Percentiles rank a stretch among this genome's conserved stretches.
Conservation (phyloP, 2,888 invertebrate species). For the Metopia argyrocephala region DNA sequence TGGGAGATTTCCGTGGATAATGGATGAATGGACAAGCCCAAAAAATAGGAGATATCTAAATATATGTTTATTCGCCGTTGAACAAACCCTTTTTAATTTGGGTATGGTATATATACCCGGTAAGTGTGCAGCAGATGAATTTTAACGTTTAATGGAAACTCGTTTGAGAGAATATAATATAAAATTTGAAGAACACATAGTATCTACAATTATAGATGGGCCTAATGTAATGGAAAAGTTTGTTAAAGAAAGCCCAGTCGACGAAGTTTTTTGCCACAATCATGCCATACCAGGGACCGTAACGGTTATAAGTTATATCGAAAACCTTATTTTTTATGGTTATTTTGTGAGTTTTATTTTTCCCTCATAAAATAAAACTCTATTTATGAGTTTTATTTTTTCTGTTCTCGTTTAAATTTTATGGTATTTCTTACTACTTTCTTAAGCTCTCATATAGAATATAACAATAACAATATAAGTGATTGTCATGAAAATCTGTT, state of each 20-base stretch:
- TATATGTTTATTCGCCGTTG: neutral
- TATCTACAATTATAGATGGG: neutral
- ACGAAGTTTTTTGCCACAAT: slow-evolving; percentile 12
- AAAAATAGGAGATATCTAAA: slow-evolving; percentile 29
- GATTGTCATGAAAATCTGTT: too few species aligned
- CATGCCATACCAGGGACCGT: slow-evolving; percentile 3
- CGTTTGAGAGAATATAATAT: neutral
- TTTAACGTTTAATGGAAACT: neutral
- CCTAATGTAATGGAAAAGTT: slow-evolving; percentile 22
- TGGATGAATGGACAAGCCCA: slow-evolving; percentile 24
- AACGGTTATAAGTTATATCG: too few species aligned
- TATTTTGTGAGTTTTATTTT: too few species aligned
- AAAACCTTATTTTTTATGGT: too few species aligned
- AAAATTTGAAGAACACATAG: slow-evolving; percentile 16
- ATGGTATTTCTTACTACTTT: too few species aligned
- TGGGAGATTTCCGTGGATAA: slow-evolving; percentile 16
- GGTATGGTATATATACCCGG: slow-evolving; percentile 18
- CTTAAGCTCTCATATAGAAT: too few species aligned
- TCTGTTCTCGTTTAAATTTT: too few species aligned
- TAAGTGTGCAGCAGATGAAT: slow-evolving; percentile 5
- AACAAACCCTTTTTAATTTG: slow-evolving; percentile 21
- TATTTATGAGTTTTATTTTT: too few species aligned
- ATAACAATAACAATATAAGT: too few species aligned
- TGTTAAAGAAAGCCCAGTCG: neutral
- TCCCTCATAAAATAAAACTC: too few species aligned